These are phyloP conservation scores for Chionodraco myersi DNA, from an alignment of 2,113 vertebrate genomes.

Conservation along the genomic window DNA sequence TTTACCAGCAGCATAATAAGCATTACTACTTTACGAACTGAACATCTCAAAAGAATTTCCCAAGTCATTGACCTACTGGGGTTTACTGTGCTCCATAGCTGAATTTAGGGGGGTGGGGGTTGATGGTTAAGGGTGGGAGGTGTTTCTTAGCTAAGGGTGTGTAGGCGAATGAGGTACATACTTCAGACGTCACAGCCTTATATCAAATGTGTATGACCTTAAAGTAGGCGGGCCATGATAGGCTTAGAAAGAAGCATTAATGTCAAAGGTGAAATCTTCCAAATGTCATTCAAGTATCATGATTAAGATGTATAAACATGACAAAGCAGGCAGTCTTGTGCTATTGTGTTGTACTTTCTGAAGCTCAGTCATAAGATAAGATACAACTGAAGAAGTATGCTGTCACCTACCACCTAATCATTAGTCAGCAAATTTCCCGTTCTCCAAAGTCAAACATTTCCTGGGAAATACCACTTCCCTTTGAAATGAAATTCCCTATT, in stretches of 20 bases:
- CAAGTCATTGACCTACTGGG: conserved; percentile 14
- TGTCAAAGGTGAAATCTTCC: conserved; percentile 10
- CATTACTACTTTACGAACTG: not conserved
- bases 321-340: not conserved
- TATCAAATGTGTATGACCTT: not conserved
- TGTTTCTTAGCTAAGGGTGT: conserved; percentile 23
- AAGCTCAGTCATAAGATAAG: not conserved
- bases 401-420: not conserved
- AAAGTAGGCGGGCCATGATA: not conserved
- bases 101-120: conserved; percentile 24
- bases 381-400: rapidly evolving
- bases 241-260: not conserved
- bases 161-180: conserved; percentile 25
- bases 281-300: conserved; percentile 29
- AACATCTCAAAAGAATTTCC: conserved; percentile 40
- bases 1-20: conserved; percentile 63
- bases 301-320: not conserved
- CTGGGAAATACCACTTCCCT: conserved; percentile 19
- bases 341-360: not conserved
- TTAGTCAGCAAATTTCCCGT: conserved; percentile 24
- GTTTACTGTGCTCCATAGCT: conserved; percentile 28
- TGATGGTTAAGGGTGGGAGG: conserved; percentile 59
- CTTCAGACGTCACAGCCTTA: conserved; percentile 24
- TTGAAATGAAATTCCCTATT: conserved; percentile 1
- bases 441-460: not conserved